phyloP scores from a whole-genome alignment of 2,797 vertebrate genomes.

The Anguilla obscura region DNA sequence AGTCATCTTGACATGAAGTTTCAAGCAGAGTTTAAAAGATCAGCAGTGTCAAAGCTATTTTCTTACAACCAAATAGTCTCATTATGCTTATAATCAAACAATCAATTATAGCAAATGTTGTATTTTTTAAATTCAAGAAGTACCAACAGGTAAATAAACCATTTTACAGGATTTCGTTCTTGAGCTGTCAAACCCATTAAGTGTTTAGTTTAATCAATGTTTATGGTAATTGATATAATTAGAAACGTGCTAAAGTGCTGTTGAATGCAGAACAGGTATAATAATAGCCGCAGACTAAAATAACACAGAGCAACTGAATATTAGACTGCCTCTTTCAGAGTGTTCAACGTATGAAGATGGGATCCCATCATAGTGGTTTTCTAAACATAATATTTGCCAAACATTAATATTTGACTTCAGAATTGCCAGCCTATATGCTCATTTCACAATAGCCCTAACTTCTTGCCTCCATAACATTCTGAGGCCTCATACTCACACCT shows the following conservation, averaged over 20 bases:
- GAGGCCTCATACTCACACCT: neutral
- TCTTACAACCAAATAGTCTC: neutral
- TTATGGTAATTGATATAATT: conserved; percentile 8
- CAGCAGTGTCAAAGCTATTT: neutral
- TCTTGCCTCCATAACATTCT: neutral
- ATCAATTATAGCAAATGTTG: neutral
- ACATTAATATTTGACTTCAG: neutral
- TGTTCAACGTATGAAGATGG: neutral
- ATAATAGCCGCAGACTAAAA: neutral
- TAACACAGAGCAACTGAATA: neutral
- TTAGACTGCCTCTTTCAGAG: neutral
- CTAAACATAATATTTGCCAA: neutral
- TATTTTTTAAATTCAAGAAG: neutral
- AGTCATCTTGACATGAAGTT: neutral
- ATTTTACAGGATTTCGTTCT: neutral
- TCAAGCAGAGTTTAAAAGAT: neutral
- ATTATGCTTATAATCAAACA: neutral
- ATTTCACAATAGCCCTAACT: neutral
- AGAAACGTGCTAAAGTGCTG: neutral
- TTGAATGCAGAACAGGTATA: neutral
- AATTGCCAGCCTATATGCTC: neutral
- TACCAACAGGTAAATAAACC: neutral
- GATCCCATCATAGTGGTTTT: neutral
- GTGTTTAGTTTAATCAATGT: conserved; percentile 1
- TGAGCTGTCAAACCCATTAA: neutral